Conservation (phyloP, 2,888 invertebrate species). For the Drosophila engyochracea region DNA sequence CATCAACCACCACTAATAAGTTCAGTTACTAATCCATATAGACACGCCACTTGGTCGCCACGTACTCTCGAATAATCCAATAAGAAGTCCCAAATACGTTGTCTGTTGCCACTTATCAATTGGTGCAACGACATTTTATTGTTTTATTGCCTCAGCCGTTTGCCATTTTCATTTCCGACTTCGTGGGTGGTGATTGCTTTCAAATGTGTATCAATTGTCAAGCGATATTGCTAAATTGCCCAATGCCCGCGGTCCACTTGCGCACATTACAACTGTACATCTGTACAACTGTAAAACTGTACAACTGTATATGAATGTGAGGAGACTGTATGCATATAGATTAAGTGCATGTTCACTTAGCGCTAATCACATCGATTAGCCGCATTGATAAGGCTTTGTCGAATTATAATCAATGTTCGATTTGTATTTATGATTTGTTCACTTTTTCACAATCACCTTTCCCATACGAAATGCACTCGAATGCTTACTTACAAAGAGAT, state of each 20-base stretch:
- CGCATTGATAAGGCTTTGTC: constrained; percentile 56
- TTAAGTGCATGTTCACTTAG: constrained; percentile 19
- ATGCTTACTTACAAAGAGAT: not conserved
- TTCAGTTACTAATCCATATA: constrained; percentile 61
- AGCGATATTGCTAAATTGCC: constrained; percentile 42
- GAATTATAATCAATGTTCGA: constrained; percentile 53
- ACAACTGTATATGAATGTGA: not conserved
- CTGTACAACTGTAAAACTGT: not conserved
- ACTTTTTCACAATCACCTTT: constrained; percentile 48
- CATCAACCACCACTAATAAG: constrained; percentile 42
- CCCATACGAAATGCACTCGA: constrained; percentile 37
- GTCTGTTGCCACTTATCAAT: constrained; percentile 3
- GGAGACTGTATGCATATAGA: not conserved
- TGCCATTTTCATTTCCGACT: constrained; percentile 35
- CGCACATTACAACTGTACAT: not conserved
- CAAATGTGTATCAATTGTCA: constrained; percentile 34
- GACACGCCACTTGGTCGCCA: constrained; percentile 52
- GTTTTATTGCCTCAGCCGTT: constrained; percentile 72
- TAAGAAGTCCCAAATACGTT: constrained; percentile 54
- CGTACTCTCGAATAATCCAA: constrained; percentile 66
- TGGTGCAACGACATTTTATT: constrained; percentile 64
- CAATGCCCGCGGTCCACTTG: constrained; percentile 14
- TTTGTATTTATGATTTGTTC: constrained; percentile 66
- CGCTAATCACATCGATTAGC: constrained; percentile 69
- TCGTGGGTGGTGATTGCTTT: constrained; percentile 38